Base-by-base conservation (phyloP, 2,888 invertebrate genomes). In the Macropis europaea region DNA sequence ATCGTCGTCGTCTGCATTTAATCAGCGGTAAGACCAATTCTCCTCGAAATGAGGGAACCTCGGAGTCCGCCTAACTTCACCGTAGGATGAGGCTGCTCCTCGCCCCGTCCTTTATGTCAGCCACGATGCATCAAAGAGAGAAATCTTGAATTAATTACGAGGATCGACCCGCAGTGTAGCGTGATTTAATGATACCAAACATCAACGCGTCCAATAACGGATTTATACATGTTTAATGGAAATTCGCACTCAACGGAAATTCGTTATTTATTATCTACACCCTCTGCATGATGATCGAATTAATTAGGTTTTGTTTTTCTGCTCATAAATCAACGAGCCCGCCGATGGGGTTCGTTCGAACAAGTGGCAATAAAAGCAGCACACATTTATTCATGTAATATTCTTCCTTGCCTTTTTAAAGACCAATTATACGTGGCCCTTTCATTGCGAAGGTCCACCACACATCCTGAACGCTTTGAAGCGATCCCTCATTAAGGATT, bases 1-100 rank as follows among this genome's bases (percentile, higher is more conserved):
- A 60, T 43, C 30, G 50, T 11, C 45, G 7, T 54, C 36, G 64
- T n/a, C 50, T 45, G 43, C 48, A 54, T 54, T 53, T 54, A 67
- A 53, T 63, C 50, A 52, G 36, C 13, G 26, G 19, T 52, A 57
- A 57, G 36, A 15, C 42, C 34, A 24, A 59, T 59, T 53, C 38
- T 24, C 36, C 7, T 28, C 9, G 11, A 34, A 64, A 62, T 17
- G 32, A 32, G 13, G 22, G 9, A 45, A 9, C 36, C 24, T 22
- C n/a, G n/a, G n/a, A n/a, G n/a, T n/a, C n/a, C n/a, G n/a, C n/a
- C n/a, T n/a, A n/a, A n/a, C n/a, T n/a, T n/a, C n/a, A n/a, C n/a
- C n/a, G n/a, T n/a, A n/a, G n/a, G n/a, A n/a, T n/a, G n/a, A n/a
- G n/a, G n/a, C n/a, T 15, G 13, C 13, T 22, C 13, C 0, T 13